phyloP scores from a whole-genome alignment of 2,113 vertebrate genomes.

The Menura novaehollandiae region DNA sequence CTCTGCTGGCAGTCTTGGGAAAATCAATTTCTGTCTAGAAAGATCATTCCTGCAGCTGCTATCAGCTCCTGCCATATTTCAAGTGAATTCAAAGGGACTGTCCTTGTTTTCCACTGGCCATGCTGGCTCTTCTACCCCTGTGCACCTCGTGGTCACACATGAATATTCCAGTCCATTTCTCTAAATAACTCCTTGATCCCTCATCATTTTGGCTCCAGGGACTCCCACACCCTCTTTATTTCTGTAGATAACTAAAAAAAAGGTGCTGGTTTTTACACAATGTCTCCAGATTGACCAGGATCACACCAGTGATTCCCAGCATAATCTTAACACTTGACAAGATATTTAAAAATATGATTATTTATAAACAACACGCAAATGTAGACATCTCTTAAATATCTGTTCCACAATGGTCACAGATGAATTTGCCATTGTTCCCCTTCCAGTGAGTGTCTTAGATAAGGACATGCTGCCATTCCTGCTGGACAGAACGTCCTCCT shows the following conservation, averaged over 20 bases:
- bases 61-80: neutral
- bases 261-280: neutral
- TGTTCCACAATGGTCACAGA: neutral
- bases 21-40: neutral
- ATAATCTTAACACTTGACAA: neutral
- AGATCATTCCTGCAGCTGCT: neutral
- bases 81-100: neutral
- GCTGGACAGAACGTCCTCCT: neutral
- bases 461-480: slow-evolving; percentile 49
- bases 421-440: slow-evolving; percentile 42
- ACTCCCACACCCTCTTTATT: neutral
- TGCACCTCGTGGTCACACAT: no score
- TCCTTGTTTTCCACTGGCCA: neutral
- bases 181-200: neutral
- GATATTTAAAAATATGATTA: neutral
- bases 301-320: neutral
- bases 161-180: neutral
- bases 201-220: neutral
- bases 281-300: neutral
- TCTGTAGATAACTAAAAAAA: neutral
- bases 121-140: neutral
- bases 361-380: neutral
- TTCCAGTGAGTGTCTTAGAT: slow-evolving; percentile 13
- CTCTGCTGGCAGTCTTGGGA: neutral
- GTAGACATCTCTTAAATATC: neutral